Evolutionary conservation across 2,113 vertebrate species (phyloP), one percentile per base, ranked within the genome.

Genomic region (Ophiodon elongatus): DNA sequence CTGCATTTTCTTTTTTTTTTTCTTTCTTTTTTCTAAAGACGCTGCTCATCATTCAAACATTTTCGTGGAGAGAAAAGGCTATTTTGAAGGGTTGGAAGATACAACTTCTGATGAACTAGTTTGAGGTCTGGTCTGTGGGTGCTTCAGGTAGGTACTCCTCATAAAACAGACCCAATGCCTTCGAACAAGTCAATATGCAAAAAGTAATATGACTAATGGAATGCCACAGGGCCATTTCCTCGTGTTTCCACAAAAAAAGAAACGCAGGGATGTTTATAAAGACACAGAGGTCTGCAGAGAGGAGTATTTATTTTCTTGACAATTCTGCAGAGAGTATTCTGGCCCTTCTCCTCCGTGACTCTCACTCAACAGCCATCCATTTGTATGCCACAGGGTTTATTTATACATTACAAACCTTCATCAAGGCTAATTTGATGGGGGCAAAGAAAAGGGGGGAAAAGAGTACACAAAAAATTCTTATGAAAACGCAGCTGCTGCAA

Each of bases 391-490:
- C 71, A 27, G 70, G 75, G 95, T 96, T 96, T 96, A 96, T 96
- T 96, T 96, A 95, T 94, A 94, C 92, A 90, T 92, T 83, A 91
- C 90, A 91, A 94, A 94, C 94, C 94, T 94, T 96, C 95, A 96
- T 95, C 94, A 95, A 93, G 91, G 87, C 94, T 95, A 96, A 96
- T 95, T 96, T 95, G 94, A 95, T 83, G 91, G 93, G 87, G 85
- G 82, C 72, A 89, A 91, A 90, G 85, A 92, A 85, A 85, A 27
- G 52, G 82, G 73, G 80, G 83, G 85, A 62, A 64, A 86, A 52
- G 86, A 82, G 88, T 86, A 87, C 84, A 89, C 79, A 89, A 87
- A 92, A 92, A 89, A 85, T 37, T 88, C 94, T 91, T 94, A 93
- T 87, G 86, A 95, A 96, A 96, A 95, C 92, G 94, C 93, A 95